Evolutionary conservation across 1,140 invertebrate species (phyloP), one percentile per base, ranked within the genome.

Genomic region (Scylla paramamosain): DNA sequence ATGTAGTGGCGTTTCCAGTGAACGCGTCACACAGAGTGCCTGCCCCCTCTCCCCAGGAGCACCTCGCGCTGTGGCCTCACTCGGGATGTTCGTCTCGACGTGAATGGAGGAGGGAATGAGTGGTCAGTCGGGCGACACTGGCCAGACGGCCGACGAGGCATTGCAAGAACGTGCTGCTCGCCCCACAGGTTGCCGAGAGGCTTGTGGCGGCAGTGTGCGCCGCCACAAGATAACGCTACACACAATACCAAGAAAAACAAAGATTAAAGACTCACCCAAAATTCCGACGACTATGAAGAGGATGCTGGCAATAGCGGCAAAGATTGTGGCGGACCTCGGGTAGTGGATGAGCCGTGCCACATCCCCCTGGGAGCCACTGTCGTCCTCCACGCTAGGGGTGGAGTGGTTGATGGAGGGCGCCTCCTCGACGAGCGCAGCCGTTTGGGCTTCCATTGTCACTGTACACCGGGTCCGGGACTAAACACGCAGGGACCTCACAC

Each of bases 211-310:
- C 89, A 29, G 28, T 48, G 10, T 29, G 28, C 32, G 14, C 32
- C 46, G 6, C 16, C 46, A 67, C 52, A 12, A 28, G 14, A 7
- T 12, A 10, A 82, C 10, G 2, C 16, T 59, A 59, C 52, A 59
- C 20, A 67, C 52, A 82, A 29, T n/a, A n/a, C 25, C 10, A 89
- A 6, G 31, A 88, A 31, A 89, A 89, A 45, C 4, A 87, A 46
- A 87, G 31, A 87, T 39, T 29, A 20, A 12, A 87, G 7, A 88
- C 96, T 96, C 97, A 98, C 98, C 98, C 90, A 98, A 97, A 96
- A 98, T 97, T 95, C 98, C 98, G 83, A 98, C 97, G 89, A 98
- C 97, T 96, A 98, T 98, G 97, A 99, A 98, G 84, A 98, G 97
- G 96, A 98, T 98, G 88, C 98, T 98, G 97, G 98, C 98, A 90